Evolutionary conservation across 2,888 invertebrate species (phyloP), one percentile per base, ranked within the genome.

Genomic region (Lochmaea crataegi): DNA sequence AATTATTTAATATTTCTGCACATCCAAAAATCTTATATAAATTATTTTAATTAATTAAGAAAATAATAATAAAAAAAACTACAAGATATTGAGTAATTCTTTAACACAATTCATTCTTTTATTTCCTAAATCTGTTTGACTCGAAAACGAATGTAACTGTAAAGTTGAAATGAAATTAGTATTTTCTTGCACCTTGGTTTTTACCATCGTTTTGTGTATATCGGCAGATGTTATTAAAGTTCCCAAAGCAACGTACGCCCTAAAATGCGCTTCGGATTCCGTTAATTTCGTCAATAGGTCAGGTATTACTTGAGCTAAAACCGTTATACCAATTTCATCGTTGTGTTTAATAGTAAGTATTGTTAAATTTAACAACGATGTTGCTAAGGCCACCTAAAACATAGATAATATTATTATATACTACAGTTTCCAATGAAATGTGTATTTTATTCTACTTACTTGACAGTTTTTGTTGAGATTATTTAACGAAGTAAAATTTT

Each of bases 221-320:
- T 87, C 77, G 87, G 89, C 16, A 86, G 88, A 77, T 6, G 78
- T 76, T 45, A 92, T 82, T 16, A 96, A 84, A 0, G 95, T 95
- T 63, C 96, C 95, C 42, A 95, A 86, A 0, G 93, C 93, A 18
- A 96, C 94, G 18, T 96, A 89, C 32, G 90, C 88, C 83, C 96
- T 90, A 87, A 91, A 95, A 72, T 92, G 90, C 0, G 95, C 94
- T 84, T 96, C 95, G 2, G 90, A 86, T 80, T 94, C 94, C 1
- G 88, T 89, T 61, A 92, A 84, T 76, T 85, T 88, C 0, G 88
- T 86, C 65, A 93, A 84, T 56, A 92, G 84, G 75, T 88, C 88
- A 1, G 90, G 86, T 51, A 91, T 82, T 26, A 89, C 89, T 79
- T 90, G 90, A 14, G 90, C 87, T 38, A 90, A 83, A 64, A 89